Evolutionary conservation across 2,797 vertebrate species (phyloP), one percentile per base, ranked within the genome.

Genomic region (Halcyon smyrnensis): DNA sequence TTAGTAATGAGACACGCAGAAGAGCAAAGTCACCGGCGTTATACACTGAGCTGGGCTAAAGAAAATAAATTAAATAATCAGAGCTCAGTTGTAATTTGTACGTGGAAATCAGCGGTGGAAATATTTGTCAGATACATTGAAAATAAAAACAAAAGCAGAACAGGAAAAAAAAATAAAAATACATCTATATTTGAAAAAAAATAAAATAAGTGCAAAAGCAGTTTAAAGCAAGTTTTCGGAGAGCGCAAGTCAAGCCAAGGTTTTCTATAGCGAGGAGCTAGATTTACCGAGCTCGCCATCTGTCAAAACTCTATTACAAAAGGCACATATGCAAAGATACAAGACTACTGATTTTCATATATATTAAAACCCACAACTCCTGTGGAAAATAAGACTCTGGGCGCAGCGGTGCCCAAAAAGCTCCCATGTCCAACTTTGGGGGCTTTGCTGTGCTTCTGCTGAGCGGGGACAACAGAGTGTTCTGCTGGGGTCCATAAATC

Each of bases 331-430:
- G 98, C 98, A 99, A 98, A 98, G 98, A 98, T 98, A 99, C 98
- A 98, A 98, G 98, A 98, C 97, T 62, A 95, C 98, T 99, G 99
- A 99, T 99, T 99, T 99, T 99, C 99, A 99, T 99, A 99, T 99
- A 99, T 99, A 99, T 99, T 99, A 99, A 99, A 99, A 98, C 98
- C 98, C 97, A 82, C 98, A 98, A 98, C 98, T 98, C 98, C 98
- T 96, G 98, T 90, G 96, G 98, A 98, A 99, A 99, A 99, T 97
- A 98, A 99, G 99, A 98, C 98, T 97, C 98, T 96, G 97, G 97
- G 97, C 96, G 98, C 96, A 93, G 95, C 97, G 96, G 98, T 98
- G 98, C 97, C 98, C 98, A 93, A 91, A 95, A 95, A 98, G 98
- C 98, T 99, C 98, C 98, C 88, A 63, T 74, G 43, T 94, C 97